Base-by-base conservation (phyloP, 2,888 invertebrate genomes). In the Barypeithes pellucidus region DNA sequence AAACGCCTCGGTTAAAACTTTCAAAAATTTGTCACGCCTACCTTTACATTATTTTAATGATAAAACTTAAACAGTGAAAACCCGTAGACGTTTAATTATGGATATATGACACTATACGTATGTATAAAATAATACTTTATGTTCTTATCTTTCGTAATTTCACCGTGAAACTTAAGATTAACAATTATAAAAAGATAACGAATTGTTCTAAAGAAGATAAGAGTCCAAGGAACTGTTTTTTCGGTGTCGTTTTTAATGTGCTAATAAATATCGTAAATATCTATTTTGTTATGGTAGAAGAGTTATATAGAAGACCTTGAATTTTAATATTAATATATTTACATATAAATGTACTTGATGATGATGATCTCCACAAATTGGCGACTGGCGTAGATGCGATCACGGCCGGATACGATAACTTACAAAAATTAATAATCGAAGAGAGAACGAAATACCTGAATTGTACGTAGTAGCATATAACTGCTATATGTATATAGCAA, bases 201-300 rank as follows among this genome's bases (percentile, higher is more conserved):
- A 54, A 47, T 54, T 54, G 33, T 54, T 54, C 54, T 54, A 29
- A 54, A 33, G 33, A 14, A 14, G 54, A 54, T 54, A 54, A 54
- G 33, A 54, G 54, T 33, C 61, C 39, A 61, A 61, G 61, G 43
- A 61, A 61, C 61, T 61, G 29, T 60, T 60, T 22, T 60, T 60
- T 41, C 45, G 61, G 43, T 14, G 61, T 61, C 24, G 59, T 16
- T 39, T 36, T 36, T 59, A 59, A 20, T 18, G 18, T 12, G 43
- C 43, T 61, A 61, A 61, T 61, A 43, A 61, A 24, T 45, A 45
- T 43, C 20, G 61, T 61, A 43, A 41, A 61, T 61, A 24, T 4
- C 43, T 41, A n/a, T 43, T 61, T 60, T 39, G 54, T 54, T 33
- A 33, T 33, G 2, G 33, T 54, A 4, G 29, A 54, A 54, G 54